Percentiles rank a stretch among this genome's conserved stretches.
Evolutionary conservation across 2,797 vertebrate species (phyloP).

Genomic region (Dicrostonyx torquatus): DNA sequence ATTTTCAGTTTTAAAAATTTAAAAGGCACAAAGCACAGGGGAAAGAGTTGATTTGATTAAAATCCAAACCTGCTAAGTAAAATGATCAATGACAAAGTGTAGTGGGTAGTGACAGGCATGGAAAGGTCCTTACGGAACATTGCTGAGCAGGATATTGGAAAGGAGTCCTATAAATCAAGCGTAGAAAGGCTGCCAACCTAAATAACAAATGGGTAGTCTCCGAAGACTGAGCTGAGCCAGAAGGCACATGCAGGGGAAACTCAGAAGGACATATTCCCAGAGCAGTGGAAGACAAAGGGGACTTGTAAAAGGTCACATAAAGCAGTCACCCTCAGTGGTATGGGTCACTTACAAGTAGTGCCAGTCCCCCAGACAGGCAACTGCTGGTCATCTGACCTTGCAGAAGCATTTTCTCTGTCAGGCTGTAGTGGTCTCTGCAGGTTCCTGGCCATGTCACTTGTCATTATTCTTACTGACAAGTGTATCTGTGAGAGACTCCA

Average conservation of each 20-base stretch:
- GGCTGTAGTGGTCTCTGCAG: not conserved
- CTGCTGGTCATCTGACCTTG: not conserved
- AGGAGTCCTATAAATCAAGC: not conserved
- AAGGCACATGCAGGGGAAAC: not conserved
- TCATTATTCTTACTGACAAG: not conserved
- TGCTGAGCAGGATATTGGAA: not conserved
- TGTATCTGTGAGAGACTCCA: no score
- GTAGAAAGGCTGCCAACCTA: not conserved
- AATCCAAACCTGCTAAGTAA: not conserved
- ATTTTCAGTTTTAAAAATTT: not conserved
- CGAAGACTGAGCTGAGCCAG: not conserved
- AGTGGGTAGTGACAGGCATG: not conserved
- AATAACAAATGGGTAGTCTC: not conserved
- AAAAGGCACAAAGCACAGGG: not conserved
- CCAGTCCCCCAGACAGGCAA: not conserved
- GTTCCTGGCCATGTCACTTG: not conserved
- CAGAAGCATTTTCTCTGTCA: not conserved
- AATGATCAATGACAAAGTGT: not conserved
- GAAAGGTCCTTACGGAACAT: not conserved
- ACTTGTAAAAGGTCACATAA: not conserved
- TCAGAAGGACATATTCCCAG: not conserved
- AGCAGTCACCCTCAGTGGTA: not conserved
- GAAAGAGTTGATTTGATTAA: not conserved
- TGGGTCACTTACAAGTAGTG: no score
- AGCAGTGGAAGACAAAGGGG: not conserved